Percentiles rank a stretch among this genome's conserved stretches.
Evolutionary conservation across 92 coral and sea anemone species (phyloP).

Genomic region (Paramuricea clavata): DNA sequence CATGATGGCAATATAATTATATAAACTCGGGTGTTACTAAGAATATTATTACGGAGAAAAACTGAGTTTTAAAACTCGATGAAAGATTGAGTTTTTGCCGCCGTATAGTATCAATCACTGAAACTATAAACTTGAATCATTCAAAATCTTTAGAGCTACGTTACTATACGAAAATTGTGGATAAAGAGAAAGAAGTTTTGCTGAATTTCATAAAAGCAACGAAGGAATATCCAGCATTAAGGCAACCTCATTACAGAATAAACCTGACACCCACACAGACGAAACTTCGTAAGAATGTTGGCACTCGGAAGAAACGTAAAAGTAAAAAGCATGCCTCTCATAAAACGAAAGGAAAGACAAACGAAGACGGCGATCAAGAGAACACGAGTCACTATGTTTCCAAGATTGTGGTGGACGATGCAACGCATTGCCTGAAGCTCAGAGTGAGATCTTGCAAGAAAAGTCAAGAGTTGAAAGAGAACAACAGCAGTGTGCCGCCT

Average conservation of each 20-base stretch:
- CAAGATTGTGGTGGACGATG: slow-evolving; percentile 47
- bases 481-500: neutral
- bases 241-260: slow-evolving; percentile 6
- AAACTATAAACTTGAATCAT: neutral
- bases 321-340: slow-evolving; percentile 4
- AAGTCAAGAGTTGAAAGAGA: slow-evolving; percentile 14
- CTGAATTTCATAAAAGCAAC: slow-evolving; percentile 18
- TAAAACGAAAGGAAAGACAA: neutral
- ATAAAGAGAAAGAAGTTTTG: slow-evolving; percentile 42
- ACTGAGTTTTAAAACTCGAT: too few species aligned
- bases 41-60: too few species aligned
- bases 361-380: neutral
- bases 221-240: neutral
- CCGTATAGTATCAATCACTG: neutral
- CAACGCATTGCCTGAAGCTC: slow-evolving; percentile 34
- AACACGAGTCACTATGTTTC: slow-evolving; percentile 38
- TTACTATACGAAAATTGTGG: slow-evolving; percentile 28
- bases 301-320: slow-evolving; percentile 25
- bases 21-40: too few species aligned
- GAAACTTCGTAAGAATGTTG: neutral
- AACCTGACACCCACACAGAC: neutral
- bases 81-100: too few species aligned
- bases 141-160: slow-evolving; percentile 43
- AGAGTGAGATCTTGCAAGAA: slow-evolving; percentile 36
- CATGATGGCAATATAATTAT: too few species aligned